Base-by-base conservation (phyloP, 2,888 invertebrate genomes). In the Galerucella pusilla region DNA sequence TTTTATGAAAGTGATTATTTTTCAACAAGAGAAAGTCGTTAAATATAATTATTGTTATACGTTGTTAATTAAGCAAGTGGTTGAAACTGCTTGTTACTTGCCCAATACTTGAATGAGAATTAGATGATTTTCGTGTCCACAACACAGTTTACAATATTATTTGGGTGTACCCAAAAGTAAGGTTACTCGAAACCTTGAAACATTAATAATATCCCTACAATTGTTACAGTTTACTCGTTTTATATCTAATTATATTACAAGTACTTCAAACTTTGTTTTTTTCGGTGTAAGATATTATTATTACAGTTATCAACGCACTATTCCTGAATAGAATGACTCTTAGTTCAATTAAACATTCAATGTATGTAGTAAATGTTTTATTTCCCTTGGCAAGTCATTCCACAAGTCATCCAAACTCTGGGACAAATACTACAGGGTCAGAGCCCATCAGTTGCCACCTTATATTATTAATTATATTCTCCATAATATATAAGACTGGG, bases 401-500 rank as follows among this genome's bases (percentile, higher is more conserved):
- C 12, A 61, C 7, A 61, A 61, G 35, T 61, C 12, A 61, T 61
- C 59, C 68, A 74, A 74, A 74, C 74, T 74, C 70, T 74, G 74
- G 54, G 74, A 74, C 67, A 68, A 16, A 20, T 46, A 59, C 57
- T 68, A 65, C 57, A 66, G 49, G 60, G 66, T 60, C 16, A 54
- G 66, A 66, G 71, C 46, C 64, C 72, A 35, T 45, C 2, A 61
- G 42, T 45, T 46, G 70, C 61, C n/a, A 20, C 65, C 59, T 52
- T 60, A 25, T 57, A 57, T 57, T 69, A 46, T 52, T 65, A 67
- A 57, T 52, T 64, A 69, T 76, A 71, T 66, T 63, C 25, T 59
- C 67, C 35, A 74, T 63, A 59, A 69, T 74, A 12, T 61, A 61
- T 68, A 75, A 77, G 79, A 79, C 77, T 78, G 79, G 71, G 71